Evolutionary conservation across 2,888 invertebrate species (phyloP).

Genomic region (Nycteola revayana): DNA sequence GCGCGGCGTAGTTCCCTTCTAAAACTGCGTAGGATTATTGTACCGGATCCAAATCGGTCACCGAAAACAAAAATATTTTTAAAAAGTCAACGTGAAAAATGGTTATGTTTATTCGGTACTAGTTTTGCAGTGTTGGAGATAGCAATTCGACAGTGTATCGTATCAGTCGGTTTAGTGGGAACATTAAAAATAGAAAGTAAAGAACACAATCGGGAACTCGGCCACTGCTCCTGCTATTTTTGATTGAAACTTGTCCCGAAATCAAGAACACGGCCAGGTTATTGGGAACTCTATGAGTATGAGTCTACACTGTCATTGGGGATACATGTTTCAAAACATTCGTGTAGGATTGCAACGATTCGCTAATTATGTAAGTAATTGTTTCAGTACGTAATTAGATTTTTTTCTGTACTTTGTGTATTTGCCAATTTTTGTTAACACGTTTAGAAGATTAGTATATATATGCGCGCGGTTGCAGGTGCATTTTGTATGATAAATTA

Average conservation of each 20-base stretch:
- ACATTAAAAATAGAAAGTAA: slow-evolving; percentile 68
- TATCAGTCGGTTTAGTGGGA: slow-evolving; percentile 45
- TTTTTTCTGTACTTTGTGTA: no score
- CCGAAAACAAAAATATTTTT: slow-evolving; percentile 40
- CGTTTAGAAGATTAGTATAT: no score
- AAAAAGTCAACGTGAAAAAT: slow-evolving; percentile 45
- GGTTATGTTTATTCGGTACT: slow-evolving; percentile 39
- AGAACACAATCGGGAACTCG: slow-evolving; percentile 56
- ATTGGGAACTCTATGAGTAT: slow-evolving; percentile 40
- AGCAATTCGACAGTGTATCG: slow-evolving; percentile 53
- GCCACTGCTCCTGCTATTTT: slow-evolving; percentile 71
- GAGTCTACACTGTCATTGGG: slow-evolving; percentile 53
- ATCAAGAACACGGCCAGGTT: slow-evolving; percentile 65
- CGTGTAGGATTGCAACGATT: slow-evolving; percentile 44
- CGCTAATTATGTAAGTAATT: slow-evolving; percentile 40
- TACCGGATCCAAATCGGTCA: slow-evolving; percentile 49
- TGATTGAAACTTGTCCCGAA: slow-evolving; percentile 57
- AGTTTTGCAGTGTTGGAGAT: slow-evolving; percentile 50
- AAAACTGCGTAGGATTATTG: slow-evolving; percentile 46
- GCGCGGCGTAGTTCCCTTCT: slow-evolving; percentile 24
- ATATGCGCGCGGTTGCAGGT: no score
- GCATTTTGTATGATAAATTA: no score
- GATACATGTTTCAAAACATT: slow-evolving; percentile 47
- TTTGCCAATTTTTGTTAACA: no score
- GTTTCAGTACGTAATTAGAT: no score